These are phyloP conservation scores for Cantharis rustica DNA, from an alignment of 2,888 invertebrate species.

Conservation along the genomic window DNA sequence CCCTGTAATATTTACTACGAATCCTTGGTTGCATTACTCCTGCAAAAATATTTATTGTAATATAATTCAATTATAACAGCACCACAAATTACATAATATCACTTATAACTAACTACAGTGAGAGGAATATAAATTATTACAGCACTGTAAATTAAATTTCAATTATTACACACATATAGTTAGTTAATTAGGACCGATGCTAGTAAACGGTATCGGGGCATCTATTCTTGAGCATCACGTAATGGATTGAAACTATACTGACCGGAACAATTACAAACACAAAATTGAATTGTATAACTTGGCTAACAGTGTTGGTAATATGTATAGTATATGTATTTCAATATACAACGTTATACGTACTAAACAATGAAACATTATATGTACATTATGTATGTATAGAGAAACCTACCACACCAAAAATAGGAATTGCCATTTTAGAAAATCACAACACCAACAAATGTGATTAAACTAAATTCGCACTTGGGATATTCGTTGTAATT, in stretches of 20 bases:
- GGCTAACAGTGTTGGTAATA: too few relatives aligned
- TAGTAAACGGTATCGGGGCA: background rate
- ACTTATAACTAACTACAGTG: background rate
- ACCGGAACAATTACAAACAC: background rate
- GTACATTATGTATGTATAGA: background rate
- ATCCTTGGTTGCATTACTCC: background rate
- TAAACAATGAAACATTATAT: too few relatives aligned
- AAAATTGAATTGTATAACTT: too few relatives aligned
- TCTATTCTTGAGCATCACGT: background rate
- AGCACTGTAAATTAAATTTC: background rate
- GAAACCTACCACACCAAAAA: background rate
- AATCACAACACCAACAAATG: background rate
- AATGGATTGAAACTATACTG: background rate
- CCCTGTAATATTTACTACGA: slow-evolving; percentile 2
- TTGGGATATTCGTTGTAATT: background rate
- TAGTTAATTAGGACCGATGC: background rate
- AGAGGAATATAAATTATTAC: background rate
- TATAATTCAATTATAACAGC: background rate
- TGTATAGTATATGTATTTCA: too few relatives aligned
- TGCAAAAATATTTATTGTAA: slow-evolving; percentile 1
- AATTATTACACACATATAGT: background rate
- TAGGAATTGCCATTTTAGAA: background rate
- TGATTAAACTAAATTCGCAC: background rate
- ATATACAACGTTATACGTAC: too few relatives aligned
- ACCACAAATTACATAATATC: background rate